phyloP scores from a whole-genome alignment of 2,797 vertebrate species.

The Tauraco hartlaubi region DNA sequence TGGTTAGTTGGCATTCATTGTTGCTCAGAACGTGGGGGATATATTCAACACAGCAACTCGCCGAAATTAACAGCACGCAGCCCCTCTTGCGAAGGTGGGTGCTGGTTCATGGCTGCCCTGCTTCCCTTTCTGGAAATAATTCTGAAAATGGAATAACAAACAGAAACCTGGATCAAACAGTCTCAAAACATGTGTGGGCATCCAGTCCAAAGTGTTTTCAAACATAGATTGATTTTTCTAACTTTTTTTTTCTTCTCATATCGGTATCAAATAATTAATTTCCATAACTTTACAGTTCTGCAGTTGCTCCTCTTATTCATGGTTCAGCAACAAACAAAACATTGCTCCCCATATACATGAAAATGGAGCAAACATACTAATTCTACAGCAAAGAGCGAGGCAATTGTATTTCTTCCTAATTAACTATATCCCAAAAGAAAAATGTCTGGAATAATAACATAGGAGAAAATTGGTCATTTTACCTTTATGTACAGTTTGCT shows the following conservation, averaged over 20 bases:
- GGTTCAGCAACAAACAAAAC: constrained; percentile 33
- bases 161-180: not conserved
- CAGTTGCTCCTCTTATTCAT: not conserved
- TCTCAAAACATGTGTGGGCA: not conserved
- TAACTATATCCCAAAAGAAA: not conserved
- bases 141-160: not conserved
- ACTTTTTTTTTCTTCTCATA: not conserved
- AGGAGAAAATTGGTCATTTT: not conserved
- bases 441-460: not conserved
- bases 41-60: not conserved
- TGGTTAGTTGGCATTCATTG: not conserved
- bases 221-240: not conserved
- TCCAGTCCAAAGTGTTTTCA: not conserved
- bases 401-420: not conserved
- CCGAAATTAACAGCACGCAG: fast-evolving
- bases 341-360: not conserved
- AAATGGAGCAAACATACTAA: not conserved
- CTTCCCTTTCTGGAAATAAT: not conserved
- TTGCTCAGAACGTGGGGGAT: not conserved
- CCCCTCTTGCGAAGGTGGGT: not conserved
- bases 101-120: not conserved
- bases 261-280: not conserved
- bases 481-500: not conserved
- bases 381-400: not conserved
- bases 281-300: not conserved